These are phyloP conservation scores for Cydia strobilella DNA, from an alignment of 1,140 invertebrate species.

Conservation along the genomic window DNA sequence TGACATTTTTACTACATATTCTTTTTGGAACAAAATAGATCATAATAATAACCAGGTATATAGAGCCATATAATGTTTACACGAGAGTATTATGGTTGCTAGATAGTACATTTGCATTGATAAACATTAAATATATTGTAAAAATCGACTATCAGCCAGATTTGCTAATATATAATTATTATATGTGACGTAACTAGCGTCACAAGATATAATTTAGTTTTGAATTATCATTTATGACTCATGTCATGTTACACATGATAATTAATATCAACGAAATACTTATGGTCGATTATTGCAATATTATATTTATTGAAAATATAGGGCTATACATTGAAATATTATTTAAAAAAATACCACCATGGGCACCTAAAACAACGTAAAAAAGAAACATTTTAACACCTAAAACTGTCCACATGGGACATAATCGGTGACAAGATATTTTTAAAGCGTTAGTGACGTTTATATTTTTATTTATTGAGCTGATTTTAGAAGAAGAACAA, in stretches of 20 bases:
- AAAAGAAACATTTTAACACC: no score
- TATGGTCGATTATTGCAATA: not conserved
- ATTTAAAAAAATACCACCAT: not conserved
- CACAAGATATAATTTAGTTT: not conserved
- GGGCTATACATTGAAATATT: not conserved
- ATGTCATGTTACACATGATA: not conserved
- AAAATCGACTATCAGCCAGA: not conserved
- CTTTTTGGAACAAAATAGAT: not conserved
- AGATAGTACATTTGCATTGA: not conserved
- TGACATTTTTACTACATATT: not conserved
- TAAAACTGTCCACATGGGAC: no score
- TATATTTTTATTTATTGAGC: no score
- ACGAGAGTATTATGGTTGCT: conserved; percentile 1
- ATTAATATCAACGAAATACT: not conserved
- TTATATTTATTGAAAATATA: not conserved
- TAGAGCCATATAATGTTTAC: not conserved
- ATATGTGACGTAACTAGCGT: not conserved
- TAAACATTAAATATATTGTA: not conserved
- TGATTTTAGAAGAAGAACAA: no score
- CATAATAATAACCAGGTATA: not conserved
- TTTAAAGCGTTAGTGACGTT: no score
- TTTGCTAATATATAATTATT: not conserved
- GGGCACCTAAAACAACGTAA: not conserved
- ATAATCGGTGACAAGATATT: no score
- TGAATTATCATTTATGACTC: not conserved